Base-by-base conservation (phyloP, 2,888 invertebrate species). In the Drosophila lutescens region DNA sequence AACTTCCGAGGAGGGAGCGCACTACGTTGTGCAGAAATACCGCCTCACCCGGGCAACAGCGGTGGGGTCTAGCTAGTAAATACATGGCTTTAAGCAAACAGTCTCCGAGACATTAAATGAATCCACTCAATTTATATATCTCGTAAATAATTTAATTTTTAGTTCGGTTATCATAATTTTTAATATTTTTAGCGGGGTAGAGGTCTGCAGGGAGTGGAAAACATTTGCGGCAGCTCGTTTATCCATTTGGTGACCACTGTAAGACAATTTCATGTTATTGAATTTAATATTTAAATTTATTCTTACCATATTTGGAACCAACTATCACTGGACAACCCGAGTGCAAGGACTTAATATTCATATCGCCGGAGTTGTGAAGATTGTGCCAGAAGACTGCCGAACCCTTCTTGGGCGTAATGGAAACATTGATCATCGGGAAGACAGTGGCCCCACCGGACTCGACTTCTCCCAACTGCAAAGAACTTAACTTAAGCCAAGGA, bases 1-100 rank as follows among this genome's bases (percentile, higher is more conserved):
- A 67, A 95, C 95, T 3, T 93, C 95, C 43, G 94, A 95, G 75
- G 94, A 94, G 77, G 94, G 94, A 41, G 96, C 96, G 4, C 93
- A 94, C 77, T 93, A 94, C 78, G 94, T 95, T 57, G 96, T 96
- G 15, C 94, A 94, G 26, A 95, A 95, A 92, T 94, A 94, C 78
- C 94, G 96, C 44, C 69, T 88, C 20, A 60, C 66, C 43, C 80
- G 75, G 32, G 79, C 62, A 12, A 59, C 61, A 26, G 58, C 59
- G 44, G 36, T 36, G 51, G 58, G 54, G 13, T 41, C 72, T 26
- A 80, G 79, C 49, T 87, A 82, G 49, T 74, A 60, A 32, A 95
- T 36, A 46, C n/a, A 61, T 60, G 70, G 66, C 69, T 61, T 66
- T 85, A 77, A 77, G 79, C 61, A 30, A 74, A 74, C 79, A 78